Evolutionary conservation across 2,113 vertebrate genomes (phyloP).

Genomic region (Nipponia nippon): DNA sequence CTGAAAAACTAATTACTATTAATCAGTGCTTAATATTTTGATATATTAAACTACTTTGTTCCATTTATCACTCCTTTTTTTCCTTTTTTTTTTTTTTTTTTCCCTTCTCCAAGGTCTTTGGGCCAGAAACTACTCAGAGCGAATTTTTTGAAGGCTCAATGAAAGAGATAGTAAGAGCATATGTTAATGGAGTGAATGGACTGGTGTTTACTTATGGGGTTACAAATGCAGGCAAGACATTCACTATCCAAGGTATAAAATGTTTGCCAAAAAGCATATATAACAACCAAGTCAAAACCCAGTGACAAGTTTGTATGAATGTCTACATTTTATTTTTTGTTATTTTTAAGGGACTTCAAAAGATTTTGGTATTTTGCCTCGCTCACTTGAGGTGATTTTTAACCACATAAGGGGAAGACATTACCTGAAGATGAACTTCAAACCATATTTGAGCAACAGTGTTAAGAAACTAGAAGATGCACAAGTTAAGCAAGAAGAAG

Average conservation of each 20-base stretch:
- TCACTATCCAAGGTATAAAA: slow-evolving; percentile 85
- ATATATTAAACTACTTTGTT: neutral
- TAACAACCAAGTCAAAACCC: neutral
- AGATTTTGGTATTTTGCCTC: slow-evolving; percentile 84
- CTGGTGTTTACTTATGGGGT: slow-evolving; percentile 89
- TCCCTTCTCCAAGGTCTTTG: slow-evolving; percentile 79
- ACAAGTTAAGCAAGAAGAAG: slow-evolving; percentile 81
- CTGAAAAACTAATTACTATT: neutral
- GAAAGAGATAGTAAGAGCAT: slow-evolving; percentile 74
- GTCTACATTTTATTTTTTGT: neutral
- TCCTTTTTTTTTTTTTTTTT: no score
- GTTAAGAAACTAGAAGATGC: slow-evolving; percentile 75
- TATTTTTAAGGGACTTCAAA: slow-evolving; percentile 75
- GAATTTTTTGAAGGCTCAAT: slow-evolving; percentile 83
- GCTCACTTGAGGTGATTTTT: slow-evolving; percentile 80
- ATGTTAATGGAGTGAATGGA: slow-evolving; percentile 78
- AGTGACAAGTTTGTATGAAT: neutral
- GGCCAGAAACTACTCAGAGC: slow-evolving; percentile 77
- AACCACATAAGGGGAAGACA: slow-evolving; percentile 69
- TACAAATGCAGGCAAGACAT: slow-evolving; percentile 90
- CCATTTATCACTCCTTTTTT: neutral
- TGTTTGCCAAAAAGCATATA: neutral
- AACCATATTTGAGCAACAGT: slow-evolving; percentile 78
- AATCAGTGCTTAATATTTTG: neutral
- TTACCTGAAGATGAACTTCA: slow-evolving; percentile 83